Conservation (phyloP, 2,797 vertebrate species). For the Periparus ater region DNA sequence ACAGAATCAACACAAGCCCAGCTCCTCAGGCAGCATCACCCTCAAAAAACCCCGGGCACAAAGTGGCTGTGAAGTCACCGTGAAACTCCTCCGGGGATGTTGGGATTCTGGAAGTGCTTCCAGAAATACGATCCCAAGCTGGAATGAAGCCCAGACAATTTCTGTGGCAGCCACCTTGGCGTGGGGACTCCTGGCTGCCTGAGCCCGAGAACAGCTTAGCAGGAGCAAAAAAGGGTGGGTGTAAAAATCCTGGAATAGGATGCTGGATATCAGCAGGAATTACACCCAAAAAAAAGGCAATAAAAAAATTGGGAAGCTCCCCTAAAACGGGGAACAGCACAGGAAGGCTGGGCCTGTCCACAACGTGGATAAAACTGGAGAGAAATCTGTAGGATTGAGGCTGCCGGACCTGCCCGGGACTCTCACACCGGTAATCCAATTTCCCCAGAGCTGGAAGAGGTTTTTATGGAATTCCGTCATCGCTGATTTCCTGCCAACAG, state of each 20-base stretch:
- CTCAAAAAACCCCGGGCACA: background rate
- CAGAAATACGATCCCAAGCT: background rate
- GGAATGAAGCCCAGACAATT: background rate
- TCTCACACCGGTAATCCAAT: background rate
- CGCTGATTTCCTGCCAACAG: background rate
- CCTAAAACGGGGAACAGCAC: background rate
- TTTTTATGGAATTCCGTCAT: background rate
- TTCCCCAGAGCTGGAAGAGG: background rate
- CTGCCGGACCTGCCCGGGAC: background rate
- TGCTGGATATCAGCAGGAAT: background rate
- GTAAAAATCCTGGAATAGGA: background rate
- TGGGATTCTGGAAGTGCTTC: background rate
- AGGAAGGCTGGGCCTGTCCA: background rate
- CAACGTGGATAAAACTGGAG: background rate
- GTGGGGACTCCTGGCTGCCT: background rate
- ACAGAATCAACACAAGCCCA: background rate
- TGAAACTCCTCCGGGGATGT: background rate
- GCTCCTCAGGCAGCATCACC: background rate
- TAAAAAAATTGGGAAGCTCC: background rate
- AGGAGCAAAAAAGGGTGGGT: background rate
- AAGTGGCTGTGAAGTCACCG: background rate
- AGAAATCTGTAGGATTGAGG: background rate
- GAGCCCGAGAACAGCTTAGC: background rate
- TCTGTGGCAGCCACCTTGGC: background rate
- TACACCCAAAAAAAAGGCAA: background rate